Evolutionary conservation across 2,797 vertebrate species (phyloP).

Genomic region (Phoebastria nigripes): DNA sequence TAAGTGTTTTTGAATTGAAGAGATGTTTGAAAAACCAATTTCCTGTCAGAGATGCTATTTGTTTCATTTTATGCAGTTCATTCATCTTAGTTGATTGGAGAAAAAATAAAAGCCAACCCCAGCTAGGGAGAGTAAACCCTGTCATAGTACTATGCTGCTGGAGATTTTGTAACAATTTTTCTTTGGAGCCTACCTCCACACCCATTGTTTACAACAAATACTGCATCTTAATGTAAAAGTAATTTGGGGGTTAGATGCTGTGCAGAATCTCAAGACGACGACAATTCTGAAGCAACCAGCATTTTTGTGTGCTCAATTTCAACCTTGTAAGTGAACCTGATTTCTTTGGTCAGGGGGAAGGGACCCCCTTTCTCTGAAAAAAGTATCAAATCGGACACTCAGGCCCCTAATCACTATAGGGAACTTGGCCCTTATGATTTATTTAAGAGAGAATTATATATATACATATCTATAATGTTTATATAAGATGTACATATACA

Average conservation of each 20-base stretch:
- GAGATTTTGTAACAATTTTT: not conserved
- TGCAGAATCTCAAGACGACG: not conserved
- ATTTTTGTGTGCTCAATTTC: not conserved
- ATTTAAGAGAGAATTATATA: not conserved
- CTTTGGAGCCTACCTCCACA: not conserved
- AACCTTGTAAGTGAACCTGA: not conserved
- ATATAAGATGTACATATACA: not conserved
- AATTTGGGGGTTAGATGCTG: not conserved
- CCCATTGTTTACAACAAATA: not conserved
- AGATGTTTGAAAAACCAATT: conserved; percentile 31
- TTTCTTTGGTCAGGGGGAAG: not conserved
- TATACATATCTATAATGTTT: not conserved
- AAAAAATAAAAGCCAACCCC: conserved; percentile 11
- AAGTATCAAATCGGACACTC: not conserved
- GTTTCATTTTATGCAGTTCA: conserved; percentile 53
- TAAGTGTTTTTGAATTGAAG: conserved; percentile 45
- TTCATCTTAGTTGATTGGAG: conserved; percentile 23
- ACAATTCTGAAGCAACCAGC: not conserved
- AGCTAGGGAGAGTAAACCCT: not conserved
- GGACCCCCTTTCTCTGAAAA: not conserved
- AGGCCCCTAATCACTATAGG: not conserved
- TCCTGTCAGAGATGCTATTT: conserved; percentile 21
- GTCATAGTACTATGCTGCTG: not conserved
- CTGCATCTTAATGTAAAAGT: not conserved
- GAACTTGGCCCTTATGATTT: not conserved